phyloP scores from a whole-genome alignment of 1,140 invertebrate species.

The Zaprionus nigranus region DNA sequence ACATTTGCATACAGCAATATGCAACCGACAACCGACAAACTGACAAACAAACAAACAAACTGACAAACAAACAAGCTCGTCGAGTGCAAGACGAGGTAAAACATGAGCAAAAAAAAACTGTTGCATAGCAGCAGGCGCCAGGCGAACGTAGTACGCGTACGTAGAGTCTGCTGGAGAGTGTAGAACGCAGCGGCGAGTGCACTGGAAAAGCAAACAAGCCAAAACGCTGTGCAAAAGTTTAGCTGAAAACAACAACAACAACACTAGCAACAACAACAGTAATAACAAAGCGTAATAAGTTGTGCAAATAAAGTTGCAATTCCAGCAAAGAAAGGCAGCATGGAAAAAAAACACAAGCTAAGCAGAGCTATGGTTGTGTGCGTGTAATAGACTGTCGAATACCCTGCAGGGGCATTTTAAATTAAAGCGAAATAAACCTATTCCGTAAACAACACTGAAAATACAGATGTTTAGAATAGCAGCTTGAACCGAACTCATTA shows the following conservation, averaged over 20 bases:
- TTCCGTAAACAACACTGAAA: too few relatives aligned
- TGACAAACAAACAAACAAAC: conserved; percentile 26
- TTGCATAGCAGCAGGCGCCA: conserved; percentile 67
- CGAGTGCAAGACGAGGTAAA: conserved; percentile 2
- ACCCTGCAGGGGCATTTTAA: background rate
- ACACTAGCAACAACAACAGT: conserved; percentile 73
- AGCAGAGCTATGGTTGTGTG: background rate
- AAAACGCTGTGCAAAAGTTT: conserved; percentile 69
- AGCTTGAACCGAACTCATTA: too few relatives aligned
- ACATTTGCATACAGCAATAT: conserved; percentile 79
- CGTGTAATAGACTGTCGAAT: background rate
- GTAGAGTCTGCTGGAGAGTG: background rate
- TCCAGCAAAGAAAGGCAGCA: conserved; percentile 35
- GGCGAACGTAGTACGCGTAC: conserved; percentile 12
- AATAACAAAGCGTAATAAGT: conserved; percentile 74
- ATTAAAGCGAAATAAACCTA: too few relatives aligned
- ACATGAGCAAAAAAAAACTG: conserved; percentile 45
- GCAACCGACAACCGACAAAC: conserved; percentile 68
- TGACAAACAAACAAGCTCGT: conserved; percentile 44
- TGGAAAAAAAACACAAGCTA: conserved; percentile 31
- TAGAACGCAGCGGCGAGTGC: conserved; percentile 39
- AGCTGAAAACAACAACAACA: conserved; percentile 74
- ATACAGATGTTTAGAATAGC: too few relatives aligned
- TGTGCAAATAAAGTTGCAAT: conserved; percentile 79
- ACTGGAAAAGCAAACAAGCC: conserved; percentile 65